Conservation (phyloP, 1,140 invertebrate species). For the Onthophagus taurus region DNA sequence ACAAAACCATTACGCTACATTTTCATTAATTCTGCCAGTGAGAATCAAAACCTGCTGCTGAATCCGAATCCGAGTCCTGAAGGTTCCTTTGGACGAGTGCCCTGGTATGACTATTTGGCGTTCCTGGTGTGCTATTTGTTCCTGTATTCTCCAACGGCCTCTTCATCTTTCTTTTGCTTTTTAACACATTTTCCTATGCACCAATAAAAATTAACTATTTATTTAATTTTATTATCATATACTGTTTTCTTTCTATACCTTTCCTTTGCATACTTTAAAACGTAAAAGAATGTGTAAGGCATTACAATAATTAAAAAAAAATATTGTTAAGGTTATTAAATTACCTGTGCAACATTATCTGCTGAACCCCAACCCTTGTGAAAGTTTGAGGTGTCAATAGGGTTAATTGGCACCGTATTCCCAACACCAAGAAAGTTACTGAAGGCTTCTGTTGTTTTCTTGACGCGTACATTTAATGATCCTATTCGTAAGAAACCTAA, state of each 20-base stretch:
- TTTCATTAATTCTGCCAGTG: constrained; percentile 46
- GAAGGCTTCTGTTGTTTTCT: constrained; percentile 83
- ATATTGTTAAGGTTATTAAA: neutral
- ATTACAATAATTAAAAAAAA: neutral
- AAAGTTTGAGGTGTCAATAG: constrained; percentile 44
- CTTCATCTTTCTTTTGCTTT: constrained; percentile 51
- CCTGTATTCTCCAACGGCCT: constrained; percentile 31
- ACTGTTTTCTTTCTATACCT: neutral
- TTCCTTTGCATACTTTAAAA: neutral
- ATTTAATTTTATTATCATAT: neutral
- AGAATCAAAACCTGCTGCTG: constrained; percentile 70
- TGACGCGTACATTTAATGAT: constrained; percentile 82
- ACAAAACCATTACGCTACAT: no score
- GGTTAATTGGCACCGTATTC: constrained; percentile 35
- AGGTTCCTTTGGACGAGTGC: constrained; percentile 21
- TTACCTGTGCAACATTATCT: constrained; percentile 66
- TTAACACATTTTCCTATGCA: constrained; percentile 46
- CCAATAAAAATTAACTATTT: constrained; percentile 6
- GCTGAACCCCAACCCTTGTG: constrained; percentile 81
- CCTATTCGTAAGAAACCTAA: constrained; percentile 81
- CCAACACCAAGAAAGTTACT: constrained; percentile 78
- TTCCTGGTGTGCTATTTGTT: constrained; percentile 50
- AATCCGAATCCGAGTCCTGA: constrained; percentile 67
- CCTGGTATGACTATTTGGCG: constrained; percentile 44
- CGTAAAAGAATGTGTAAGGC: neutral